Percentiles rank a stretch among this genome's conserved stretches.
These are phyloP conservation scores for Apeira syringaria DNA, from an alignment of 2,888 invertebrate species.

Conservation along the genomic window DNA sequence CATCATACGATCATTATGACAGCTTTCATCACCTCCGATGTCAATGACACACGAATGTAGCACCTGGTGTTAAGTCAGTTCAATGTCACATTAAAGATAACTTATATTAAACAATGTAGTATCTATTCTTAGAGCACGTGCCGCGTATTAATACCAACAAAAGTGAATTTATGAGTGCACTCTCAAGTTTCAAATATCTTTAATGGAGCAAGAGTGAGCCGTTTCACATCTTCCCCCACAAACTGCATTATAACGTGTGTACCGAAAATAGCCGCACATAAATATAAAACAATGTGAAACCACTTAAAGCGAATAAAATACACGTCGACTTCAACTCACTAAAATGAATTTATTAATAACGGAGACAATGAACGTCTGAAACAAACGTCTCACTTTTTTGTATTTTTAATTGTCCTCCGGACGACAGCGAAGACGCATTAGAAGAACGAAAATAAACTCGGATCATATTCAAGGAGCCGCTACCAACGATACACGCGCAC, in stretches of 20 bases:
- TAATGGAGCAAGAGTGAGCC: slow-evolving; percentile 81
- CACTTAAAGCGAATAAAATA: slow-evolving; percentile 84
- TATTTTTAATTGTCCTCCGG: slow-evolving; percentile 83
- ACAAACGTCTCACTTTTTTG: slow-evolving; percentile 79
- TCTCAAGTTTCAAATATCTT: slow-evolving; percentile 81
- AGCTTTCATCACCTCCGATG: too few relatives aligned
- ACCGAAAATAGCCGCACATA: slow-evolving; percentile 82
- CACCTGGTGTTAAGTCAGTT: not conserved
- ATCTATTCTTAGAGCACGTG: slow-evolving; percentile 55
- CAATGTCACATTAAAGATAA: slow-evolving; percentile 3
- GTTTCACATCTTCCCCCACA: slow-evolving; percentile 81
- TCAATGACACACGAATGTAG: too few relatives aligned
- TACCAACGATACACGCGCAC: slow-evolving; percentile 31
- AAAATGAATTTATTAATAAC: slow-evolving; percentile 84
- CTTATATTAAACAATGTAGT: slow-evolving; percentile 53
- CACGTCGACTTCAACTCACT: slow-evolving; percentile 81
- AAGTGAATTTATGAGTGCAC: slow-evolving; percentile 81
- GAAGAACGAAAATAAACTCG: slow-evolving; percentile 79
- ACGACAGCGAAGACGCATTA: slow-evolving; percentile 80
- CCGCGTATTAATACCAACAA: slow-evolving; percentile 71
- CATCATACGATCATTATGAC: too few relatives aligned
- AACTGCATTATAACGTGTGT: slow-evolving; percentile 81
- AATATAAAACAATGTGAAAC: slow-evolving; percentile 84
- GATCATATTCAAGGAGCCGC: slow-evolving; percentile 74
- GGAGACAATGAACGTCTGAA: slow-evolving; percentile 83